Base-by-base conservation (phyloP, 2,113 vertebrate genomes). In the Eolophus roseicapilla region DNA sequence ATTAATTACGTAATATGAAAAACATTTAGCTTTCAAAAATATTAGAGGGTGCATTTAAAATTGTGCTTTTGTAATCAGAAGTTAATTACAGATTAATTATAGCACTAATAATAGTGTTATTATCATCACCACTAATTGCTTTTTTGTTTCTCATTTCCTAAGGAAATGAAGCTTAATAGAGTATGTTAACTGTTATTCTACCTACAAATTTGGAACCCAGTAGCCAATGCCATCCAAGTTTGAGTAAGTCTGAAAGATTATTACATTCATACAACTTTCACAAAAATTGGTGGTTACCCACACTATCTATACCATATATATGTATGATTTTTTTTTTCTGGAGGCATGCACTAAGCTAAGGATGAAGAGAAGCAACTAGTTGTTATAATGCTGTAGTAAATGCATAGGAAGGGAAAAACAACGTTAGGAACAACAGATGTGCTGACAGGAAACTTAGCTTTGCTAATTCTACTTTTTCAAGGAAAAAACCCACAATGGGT, bases 81-180 rank as follows among this genome's bases (percentile, higher is more conserved):
- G 39, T 62, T 80, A 95, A 94, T 90, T 88, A 88, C 46, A 71
- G 76, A 86, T 65, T 92, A 92, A 93, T 88, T 83, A 59, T 14
- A 39, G 21, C 29, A 41, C 23, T 84, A 93, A 49, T 77, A 84
- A 78, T 7, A 83, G 39, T 19, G 43, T 74, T 14, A 44, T 57
- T 46, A 73, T 52, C 35, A 86, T 65, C 28, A 79, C 10, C 0
- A 0, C 31, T 57, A 85, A 90, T 9, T 82, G 55, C 17, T 65
- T 81, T 81, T 83, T 71, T 82, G 49, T 90, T 86, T 43, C 77
- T 81, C 18, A 80, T 95, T 95, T 91, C 73, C 59, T 78, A 75
- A 63, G 68, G 69, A 91, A 94, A 94, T 2, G 0, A 94, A 74
- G 28, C 41, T 77, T 79, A 79, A 79, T 10, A 65, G 16, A 49